Percentiles rank a stretch among this genome's conserved stretches.
Conservation (phyloP, 2,888 invertebrate species). For the Philereme vetulata region DNA sequence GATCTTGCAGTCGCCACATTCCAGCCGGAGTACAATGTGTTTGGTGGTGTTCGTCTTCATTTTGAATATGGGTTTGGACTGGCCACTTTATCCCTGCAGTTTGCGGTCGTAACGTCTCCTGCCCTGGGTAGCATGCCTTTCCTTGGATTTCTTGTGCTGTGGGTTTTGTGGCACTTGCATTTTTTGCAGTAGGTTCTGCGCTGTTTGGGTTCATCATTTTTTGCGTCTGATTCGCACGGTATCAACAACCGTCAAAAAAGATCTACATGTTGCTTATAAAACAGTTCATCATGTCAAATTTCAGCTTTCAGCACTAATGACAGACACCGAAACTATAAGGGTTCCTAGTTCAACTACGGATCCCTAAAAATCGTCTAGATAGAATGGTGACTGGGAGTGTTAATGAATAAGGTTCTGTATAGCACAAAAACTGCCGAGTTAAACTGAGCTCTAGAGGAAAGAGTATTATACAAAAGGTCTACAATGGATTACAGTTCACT, state of each 20-base stretch:
- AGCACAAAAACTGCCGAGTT: no score
- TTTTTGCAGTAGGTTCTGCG: conserved; percentile 99
- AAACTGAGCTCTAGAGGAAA: no score
- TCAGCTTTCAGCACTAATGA: no score
- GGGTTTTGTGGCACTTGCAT: conserved; percentile 99
- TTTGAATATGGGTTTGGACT: conserved; percentile 99
- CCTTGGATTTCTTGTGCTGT: conserved; percentile 99
- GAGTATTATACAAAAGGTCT: no score
- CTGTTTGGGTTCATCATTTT: conserved; percentile 92
- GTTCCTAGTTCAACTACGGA: no score
- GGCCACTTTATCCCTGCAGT: conserved; percentile 99
- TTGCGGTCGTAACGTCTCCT: conserved; percentile 99
- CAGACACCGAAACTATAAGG: no score
- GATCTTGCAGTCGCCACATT: conserved; percentile 99
- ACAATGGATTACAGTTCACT: no score
- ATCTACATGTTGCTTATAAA: conserved; percentile 11
- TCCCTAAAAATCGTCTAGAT: no score
- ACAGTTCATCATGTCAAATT: no score
- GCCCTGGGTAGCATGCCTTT: conserved; percentile 98
- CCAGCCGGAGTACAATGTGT: conserved; percentile 99
- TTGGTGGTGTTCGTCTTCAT: conserved; percentile 99
- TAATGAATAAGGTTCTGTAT: no score
- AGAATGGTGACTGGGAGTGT: no score
- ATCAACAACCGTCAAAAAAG: conserved; percentile 69
- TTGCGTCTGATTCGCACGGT: conserved; percentile 61